A percentile compares a stretch with the other conserved stretches of the same genome.
These are phyloP conservation scores for Halichoerus grypus DNA, from an alignment of 2,113 vertebrate genomes.

Conservation along the genomic window DNA sequence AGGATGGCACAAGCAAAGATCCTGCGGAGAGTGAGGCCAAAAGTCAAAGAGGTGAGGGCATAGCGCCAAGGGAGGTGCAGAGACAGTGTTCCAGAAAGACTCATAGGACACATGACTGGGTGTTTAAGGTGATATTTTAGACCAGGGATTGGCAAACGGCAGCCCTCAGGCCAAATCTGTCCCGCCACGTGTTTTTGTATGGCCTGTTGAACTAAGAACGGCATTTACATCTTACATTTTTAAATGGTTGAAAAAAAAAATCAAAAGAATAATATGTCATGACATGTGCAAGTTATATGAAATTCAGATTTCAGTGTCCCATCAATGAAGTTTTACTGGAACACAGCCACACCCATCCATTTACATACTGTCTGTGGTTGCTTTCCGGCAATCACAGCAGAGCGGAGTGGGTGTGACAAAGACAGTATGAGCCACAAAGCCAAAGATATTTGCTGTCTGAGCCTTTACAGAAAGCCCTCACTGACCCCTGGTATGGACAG, in stretches of 20 bases:
- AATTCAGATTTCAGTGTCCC: neutral
- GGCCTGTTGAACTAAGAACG: neutral
- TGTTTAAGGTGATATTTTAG: neutral
- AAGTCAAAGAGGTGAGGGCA: neutral
- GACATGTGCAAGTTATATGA: neutral
- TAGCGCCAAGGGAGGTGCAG: neutral
- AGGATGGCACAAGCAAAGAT: neutral
- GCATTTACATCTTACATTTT: slow-evolving; percentile 1
- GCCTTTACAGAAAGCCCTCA: neutral
- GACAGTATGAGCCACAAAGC: neutral
- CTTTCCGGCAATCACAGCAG: neutral
- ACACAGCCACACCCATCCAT: no score
- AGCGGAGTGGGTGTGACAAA: neutral
- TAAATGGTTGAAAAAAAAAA: neutral
- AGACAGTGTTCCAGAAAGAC: neutral
- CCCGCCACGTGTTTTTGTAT: neutral
- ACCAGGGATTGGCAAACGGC: neutral
- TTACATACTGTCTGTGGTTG: neutral
- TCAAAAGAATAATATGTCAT: neutral
- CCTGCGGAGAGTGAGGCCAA: neutral
- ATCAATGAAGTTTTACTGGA: neutral
- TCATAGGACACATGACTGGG: neutral
- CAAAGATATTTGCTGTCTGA: neutral
- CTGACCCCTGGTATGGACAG: neutral
- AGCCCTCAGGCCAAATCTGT: neutral